These are phyloP conservation scores for Cephus pygmeus DNA, from an alignment of 2,888 invertebrate species.

Conservation along the genomic window DNA sequence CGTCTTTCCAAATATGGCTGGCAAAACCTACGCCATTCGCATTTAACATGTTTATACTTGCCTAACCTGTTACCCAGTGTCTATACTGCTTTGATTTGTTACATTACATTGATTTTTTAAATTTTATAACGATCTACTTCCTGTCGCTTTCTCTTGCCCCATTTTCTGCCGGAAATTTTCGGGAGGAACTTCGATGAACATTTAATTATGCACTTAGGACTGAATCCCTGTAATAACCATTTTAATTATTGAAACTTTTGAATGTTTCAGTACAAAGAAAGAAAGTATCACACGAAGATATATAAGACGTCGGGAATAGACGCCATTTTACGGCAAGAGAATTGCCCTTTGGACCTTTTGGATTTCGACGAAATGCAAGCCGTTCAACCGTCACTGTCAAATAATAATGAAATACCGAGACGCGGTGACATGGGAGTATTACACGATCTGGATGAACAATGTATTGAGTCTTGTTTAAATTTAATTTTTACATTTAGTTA, in stretches of 20 bases:
- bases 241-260: background rate
- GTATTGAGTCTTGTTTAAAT: conserved; percentile 53
- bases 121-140: background rate
- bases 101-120: background rate
- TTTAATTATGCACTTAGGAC: background rate
- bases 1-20: conserved; percentile 69
- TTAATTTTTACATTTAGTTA: conserved; percentile 2
- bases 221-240: background rate
- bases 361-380: conserved; percentile 62
- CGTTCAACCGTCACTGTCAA: conserved; percentile 55
- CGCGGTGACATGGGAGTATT: conserved; percentile 77
- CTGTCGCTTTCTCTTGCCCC: background rate
- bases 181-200: background rate
- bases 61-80: conserved; percentile 19
- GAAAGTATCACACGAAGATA: conserved; percentile 53
- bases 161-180: background rate
- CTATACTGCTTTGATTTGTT: background rate
- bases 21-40: conserved; percentile 33
- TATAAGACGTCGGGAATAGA: conserved; percentile 49
- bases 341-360: conserved; percentile 48
- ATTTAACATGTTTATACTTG: conserved; percentile 18
- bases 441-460: conserved; percentile 71
- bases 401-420: conserved; percentile 63
- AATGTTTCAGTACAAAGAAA: conserved; percentile 52
- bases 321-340: conserved; percentile 53